Evolutionary conservation across 2,888 invertebrate genomes (phyloP), one percentile per base, ranked within the genome.

Genomic region (Abrostola triplasia): DNA sequence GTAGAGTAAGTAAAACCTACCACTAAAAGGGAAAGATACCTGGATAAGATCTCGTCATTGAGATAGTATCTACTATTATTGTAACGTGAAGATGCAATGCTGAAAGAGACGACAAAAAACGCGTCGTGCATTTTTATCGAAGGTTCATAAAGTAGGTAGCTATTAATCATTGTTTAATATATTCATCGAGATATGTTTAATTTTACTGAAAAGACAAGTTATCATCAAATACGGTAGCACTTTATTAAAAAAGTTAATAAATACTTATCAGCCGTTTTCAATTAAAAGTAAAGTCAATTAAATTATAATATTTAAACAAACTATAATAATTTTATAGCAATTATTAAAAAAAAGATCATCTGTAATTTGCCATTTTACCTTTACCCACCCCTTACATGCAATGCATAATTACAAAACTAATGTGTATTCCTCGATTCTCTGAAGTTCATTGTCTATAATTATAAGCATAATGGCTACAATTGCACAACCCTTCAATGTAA

Each of bases 401-500:
- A n/a, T 49, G 63, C n/a, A 41, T 44, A 51, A 64, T 71, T 77
- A 62, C 49, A 62, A 59, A 59, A 68, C 47, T 68, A 72, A 78
- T 76, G 58, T 38, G 2, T 67, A 49, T 58, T 60, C 40, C 51
- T 58, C 59, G 50, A 63, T 67, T 68, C 63, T 62, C 37, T 24
- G 41, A 58, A 65, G 61, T 73, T 60, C 38, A 62, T 76, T 74
- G 68, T 74, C 50, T 65, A 48, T 79, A 74, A 75, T 73, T 71
- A 60, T 62, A 61, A 58, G 48, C 38, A 48, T 72, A 65, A 77
- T 61, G 49, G 56, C 53, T 52, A 64, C 62, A 62, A 77, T 81
- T 81, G 67, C 70, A 70, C 74, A 78, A 75, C 73, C 76, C 76
- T 81, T 65, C 63, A 59, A 47, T 66, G 53, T 77, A 83, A 84